Evolutionary conservation across 2,888 invertebrate genomes (phyloP).

Genomic region (Machimus rusticus): DNA sequence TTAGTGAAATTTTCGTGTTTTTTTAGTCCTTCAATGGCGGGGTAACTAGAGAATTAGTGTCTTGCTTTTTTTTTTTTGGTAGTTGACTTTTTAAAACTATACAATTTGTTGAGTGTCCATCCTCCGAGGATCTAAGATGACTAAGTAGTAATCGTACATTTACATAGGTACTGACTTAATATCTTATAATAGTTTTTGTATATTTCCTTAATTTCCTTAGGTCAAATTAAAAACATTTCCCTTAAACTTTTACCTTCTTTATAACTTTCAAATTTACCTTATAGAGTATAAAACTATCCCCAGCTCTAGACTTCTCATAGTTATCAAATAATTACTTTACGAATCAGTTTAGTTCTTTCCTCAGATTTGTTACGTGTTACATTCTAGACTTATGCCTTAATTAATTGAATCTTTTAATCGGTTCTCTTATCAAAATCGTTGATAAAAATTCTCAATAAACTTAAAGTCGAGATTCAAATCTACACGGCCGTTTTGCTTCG

Average conservation of each 20-base stretch:
- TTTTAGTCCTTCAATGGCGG: background rate
- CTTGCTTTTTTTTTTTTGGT: background rate
- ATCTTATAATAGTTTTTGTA: slow-evolving; percentile 47
- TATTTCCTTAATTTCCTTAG: slow-evolving; percentile 49
- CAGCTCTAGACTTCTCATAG: slow-evolving; percentile 40
- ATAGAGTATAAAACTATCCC: slow-evolving; percentile 50
- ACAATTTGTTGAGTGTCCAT: slow-evolving; percentile 21
- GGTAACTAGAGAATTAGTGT: slow-evolving; percentile 9
- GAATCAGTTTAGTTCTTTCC: slow-evolving; percentile 16
- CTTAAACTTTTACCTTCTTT: slow-evolving; percentile 37
- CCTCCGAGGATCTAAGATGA: slow-evolving; percentile 55
- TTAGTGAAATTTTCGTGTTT: background rate
- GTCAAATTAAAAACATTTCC: slow-evolving; percentile 47
- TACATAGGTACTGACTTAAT: slow-evolving; percentile 49
- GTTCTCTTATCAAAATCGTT: slow-evolving; percentile 38
- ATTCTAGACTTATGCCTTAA: slow-evolving; percentile 34
- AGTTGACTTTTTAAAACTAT: slow-evolving; percentile 22
- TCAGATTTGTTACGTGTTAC: slow-evolving; percentile 18
- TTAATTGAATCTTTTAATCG: slow-evolving; percentile 29
- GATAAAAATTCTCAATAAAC: slow-evolving; percentile 25
- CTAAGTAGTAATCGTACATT: slow-evolving; percentile 51
- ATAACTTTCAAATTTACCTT: slow-evolving; percentile 33
- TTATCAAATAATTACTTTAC: slow-evolving; percentile 32
- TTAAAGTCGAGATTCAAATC: slow-evolving; percentile 30
- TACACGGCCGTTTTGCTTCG: background rate